These are phyloP conservation scores for Penelope pileata DNA, from an alignment of 2,113 vertebrate species.

Conservation along the genomic window DNA sequence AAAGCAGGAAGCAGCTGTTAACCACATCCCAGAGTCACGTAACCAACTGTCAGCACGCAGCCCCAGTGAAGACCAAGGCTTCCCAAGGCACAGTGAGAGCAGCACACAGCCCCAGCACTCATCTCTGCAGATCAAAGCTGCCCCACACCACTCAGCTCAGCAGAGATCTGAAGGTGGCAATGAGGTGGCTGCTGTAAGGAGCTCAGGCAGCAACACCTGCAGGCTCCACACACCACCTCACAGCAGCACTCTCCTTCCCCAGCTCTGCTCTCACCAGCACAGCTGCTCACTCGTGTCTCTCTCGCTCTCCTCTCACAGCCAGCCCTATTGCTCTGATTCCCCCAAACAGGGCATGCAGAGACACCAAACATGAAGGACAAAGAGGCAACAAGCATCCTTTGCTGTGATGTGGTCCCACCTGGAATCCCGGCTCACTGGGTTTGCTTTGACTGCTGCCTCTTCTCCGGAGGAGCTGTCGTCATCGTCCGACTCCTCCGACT, in stretches of 20 bases:
- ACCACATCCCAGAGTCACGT: neutral
- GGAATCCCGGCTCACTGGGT: slow-evolving; percentile 88
- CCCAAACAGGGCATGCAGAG: neutral
- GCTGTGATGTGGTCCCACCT: slow-evolving; percentile 77
- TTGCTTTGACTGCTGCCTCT: slow-evolving; percentile 87
- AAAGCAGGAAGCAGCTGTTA: neutral
- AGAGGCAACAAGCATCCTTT: neutral
- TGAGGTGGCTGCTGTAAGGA: neutral
- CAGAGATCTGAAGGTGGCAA: neutral
- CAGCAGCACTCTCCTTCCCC: neutral
- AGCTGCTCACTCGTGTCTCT: neutral
- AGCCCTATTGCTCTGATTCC: neutral
- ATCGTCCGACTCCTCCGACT: slow-evolving; percentile 94
- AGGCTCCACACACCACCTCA: neutral
- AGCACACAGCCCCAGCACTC: neutral
- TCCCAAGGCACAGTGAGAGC: accelerated
- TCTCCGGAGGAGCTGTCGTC: slow-evolving; percentile 95
- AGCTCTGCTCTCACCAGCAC: neutral
- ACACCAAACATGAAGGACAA: accelerated
- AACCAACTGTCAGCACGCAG: neutral
- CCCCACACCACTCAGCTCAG: neutral
- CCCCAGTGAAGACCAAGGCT: accelerated
- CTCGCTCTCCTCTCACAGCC: neutral
- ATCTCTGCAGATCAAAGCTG: slow-evolving; percentile 8
- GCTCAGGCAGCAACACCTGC: neutral